Evolutionary conservation across 1,140 invertebrate genomes (phyloP).

Genomic region (Bombus superbus): DNA sequence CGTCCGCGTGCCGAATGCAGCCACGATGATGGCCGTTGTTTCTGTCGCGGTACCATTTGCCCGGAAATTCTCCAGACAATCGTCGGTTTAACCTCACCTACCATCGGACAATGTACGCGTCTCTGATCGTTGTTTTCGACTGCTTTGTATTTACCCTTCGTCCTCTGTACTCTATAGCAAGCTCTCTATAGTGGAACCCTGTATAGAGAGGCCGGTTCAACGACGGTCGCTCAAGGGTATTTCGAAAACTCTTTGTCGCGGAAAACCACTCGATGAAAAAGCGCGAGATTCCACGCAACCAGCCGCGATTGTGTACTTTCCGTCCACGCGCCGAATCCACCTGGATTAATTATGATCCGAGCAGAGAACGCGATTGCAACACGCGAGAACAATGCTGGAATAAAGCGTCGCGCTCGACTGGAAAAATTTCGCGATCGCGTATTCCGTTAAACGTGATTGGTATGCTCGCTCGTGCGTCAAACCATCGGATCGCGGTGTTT

Average conservation of each 20-base stretch:
- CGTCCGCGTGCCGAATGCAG: neutral
- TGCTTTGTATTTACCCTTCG: no score
- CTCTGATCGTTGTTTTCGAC: slow-evolving; percentile 1
- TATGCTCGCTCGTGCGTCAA: slow-evolving; percentile 30
- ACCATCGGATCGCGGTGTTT: slow-evolving; percentile 36
- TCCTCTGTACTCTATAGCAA: neutral
- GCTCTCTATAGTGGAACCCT: no score
- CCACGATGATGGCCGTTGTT: neutral
- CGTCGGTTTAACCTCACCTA: neutral
- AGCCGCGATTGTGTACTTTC: neutral
- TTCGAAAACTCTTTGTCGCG: neutral
- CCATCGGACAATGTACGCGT: slow-evolving; percentile 1
- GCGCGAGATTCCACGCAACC: neutral
- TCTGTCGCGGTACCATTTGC: slow-evolving; percentile 14
- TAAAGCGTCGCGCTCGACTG: neutral
- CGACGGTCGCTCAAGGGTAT: neutral
- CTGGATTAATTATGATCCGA: neutral
- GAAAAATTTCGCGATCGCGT: slow-evolving; percentile 4
- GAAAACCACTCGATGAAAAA: neutral
- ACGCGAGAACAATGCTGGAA: no score
- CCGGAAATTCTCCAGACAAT: slow-evolving; percentile 50
- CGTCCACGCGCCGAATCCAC: neutral
- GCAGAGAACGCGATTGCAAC: neutral
- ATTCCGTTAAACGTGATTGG: neutral
- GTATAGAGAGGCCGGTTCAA: neutral